Conservation (phyloP, 1,140 invertebrate genomes). For the Pseudachorutes palmiensis region DNA sequence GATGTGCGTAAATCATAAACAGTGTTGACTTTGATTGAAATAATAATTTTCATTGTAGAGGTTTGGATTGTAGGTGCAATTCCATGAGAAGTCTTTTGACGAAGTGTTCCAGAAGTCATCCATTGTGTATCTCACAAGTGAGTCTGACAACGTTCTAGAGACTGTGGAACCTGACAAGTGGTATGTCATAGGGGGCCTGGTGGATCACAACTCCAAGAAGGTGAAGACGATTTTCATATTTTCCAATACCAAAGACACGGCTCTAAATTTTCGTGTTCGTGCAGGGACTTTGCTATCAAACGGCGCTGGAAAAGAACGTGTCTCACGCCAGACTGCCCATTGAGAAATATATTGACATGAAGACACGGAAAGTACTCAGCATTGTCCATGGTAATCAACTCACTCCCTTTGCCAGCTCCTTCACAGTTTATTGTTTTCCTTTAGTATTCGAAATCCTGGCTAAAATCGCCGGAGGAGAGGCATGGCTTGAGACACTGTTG, state of each 20-base stretch:
- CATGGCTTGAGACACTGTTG: conserved; percentile 78
- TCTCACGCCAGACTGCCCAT: conserved; percentile 81
- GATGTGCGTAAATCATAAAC: conserved; percentile 57
- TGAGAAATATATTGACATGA: conserved; percentile 82
- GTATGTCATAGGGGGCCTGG: conserved; percentile 92
- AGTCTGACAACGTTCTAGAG: conserved; percentile 80
- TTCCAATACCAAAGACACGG: not conserved
- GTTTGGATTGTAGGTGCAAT: conserved; percentile 55
- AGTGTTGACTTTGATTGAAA: conserved; percentile 9
- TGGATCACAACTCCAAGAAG: conserved; percentile 95
- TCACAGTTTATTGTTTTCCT: not conserved
- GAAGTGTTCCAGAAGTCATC: conserved; percentile 63
- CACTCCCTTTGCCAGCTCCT: conserved; percentile 12
- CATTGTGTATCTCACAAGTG: conserved; percentile 86
- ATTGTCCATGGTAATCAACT: conserved; percentile 79
- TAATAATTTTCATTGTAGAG: conserved; percentile 28
- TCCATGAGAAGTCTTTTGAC: conserved; percentile 56
- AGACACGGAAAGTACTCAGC: conserved; percentile 85
- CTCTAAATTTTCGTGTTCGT: conserved; percentile 23
- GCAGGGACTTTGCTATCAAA: conserved; percentile 73
- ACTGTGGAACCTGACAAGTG: conserved; percentile 65
- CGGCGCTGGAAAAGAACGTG: conserved; percentile 68
- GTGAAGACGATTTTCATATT: conserved; percentile 49
- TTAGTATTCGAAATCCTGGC: conserved; percentile 87
- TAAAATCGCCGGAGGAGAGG: conserved; percentile 61